Conservation (phyloP, 2,888 invertebrate genomes). For the Patella ulyssiponensis region DNA sequence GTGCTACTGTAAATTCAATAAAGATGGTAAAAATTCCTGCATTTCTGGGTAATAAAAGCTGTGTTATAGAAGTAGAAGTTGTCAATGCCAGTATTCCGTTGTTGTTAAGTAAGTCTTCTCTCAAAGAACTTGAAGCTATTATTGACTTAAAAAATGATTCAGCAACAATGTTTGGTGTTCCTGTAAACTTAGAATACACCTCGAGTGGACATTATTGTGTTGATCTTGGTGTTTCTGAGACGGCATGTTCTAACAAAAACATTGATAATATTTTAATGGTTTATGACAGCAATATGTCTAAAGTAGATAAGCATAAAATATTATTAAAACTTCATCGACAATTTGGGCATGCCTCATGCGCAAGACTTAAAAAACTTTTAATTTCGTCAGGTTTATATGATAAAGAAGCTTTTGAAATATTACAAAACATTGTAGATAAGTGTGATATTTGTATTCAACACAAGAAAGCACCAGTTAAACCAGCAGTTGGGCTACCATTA, state of each 20-base stretch:
- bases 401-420: too few relatives aligned
- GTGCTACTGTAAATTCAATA: too few relatives aligned
- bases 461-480: slow-evolving; percentile 28
- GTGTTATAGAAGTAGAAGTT: slow-evolving; percentile 18
- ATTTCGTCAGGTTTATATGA: too few relatives aligned
- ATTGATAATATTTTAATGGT: background rate
- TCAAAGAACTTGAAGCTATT: slow-evolving; percentile 26
- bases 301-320: background rate
- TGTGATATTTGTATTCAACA: slow-evolving; percentile 12
- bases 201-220: slow-evolving; percentile 35
- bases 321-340: too few relatives aligned
- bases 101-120: slow-evolving; percentile 25
- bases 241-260: background rate
- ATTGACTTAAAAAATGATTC: slow-evolving; percentile 26
- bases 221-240: background rate
- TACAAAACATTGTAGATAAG: too few relatives aligned
- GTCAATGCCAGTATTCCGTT: slow-evolving; percentile 26
- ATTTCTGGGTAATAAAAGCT: too few relatives aligned
- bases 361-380: too few relatives aligned
- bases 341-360: too few relatives aligned
- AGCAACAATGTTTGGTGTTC: slow-evolving; percentile 26
- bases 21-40: too few relatives aligned
- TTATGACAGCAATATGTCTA: background rate
- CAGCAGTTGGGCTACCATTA: slow-evolving; percentile 23
- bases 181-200: slow-evolving; percentile 25